Evolutionary conservation across 2,797 vertebrate species (phyloP), one percentile per base, ranked within the genome.

Genomic region (Hypotaenidia okinawae): DNA sequence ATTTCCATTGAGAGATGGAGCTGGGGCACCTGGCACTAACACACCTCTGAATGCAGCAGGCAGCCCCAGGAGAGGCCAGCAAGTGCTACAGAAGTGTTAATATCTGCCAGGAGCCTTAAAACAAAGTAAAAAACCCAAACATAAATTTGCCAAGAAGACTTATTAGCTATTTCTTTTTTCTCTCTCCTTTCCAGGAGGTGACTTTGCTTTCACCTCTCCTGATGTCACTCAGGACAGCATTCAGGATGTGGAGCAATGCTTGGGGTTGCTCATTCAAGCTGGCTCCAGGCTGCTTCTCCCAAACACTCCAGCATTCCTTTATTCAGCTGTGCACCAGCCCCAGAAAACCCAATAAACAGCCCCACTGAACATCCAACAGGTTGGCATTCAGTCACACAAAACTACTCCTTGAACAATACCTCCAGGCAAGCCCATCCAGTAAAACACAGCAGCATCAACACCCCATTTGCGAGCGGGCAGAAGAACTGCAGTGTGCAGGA

Each of bases 371-470:
- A 76, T 1, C 55, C 87, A 84, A 5, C 61, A 32, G 67, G 84
- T 57, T 89, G 84, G 61, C 39, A 33, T 68, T 15, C 51, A 33
- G 79, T 32, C 88, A 16, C 90, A 64, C 27, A 67, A 58, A 49
- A 9, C 70, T 35, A 7, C 30, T 33, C 64, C 72, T 88, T n/a
- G 33, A 47, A 82, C 72, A 43, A 37, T 8, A 35, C 41, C 72
- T 51, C 39, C 18, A 45, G 49, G 79, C 49, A 47, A 58, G 54
- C 13, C 1, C 7, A 6, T 11, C 45, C 78, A 63, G 47, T 61
- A 13, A 57, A 70, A 61, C 7, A 1, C 2, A 62, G 32, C 0
- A 0, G 47, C 8, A 1, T 3, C n/a, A 35, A 23, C 74, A 52
- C 41, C 25, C 61, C 2, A 7, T 9, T 3, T 61, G 75, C 11